Percentiles rank a stretch among this genome's conserved stretches.
Evolutionary conservation across 1,140 invertebrate species (phyloP).

Genomic region (Psilanteris sp.): DNA sequence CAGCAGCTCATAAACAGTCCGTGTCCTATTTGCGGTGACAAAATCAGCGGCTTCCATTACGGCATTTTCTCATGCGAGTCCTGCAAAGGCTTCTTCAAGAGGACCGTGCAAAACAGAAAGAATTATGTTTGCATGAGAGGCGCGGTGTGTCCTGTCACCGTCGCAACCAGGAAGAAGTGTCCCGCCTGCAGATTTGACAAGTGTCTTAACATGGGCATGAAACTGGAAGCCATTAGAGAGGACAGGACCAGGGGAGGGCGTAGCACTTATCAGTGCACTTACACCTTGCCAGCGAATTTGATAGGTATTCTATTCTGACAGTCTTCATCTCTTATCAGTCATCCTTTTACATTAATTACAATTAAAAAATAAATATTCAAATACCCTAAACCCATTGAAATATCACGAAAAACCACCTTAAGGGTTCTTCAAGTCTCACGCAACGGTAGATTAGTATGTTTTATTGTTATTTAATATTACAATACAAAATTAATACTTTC

Average conservation of each 20-base stretch:
- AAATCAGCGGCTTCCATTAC: slow-evolving; percentile 97
- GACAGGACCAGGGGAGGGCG: slow-evolving; percentile 96
- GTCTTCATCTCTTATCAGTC: no score
- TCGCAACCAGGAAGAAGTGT: slow-evolving; percentile 96
- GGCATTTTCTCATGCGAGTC: slow-evolving; percentile 98
- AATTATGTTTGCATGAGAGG: slow-evolving; percentile 96
- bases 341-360: no score
- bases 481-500: no score
- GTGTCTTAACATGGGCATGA: slow-evolving; percentile 97
- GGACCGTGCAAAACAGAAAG: slow-evolving; percentile 98
- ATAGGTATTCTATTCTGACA: slow-evolving; percentile 75
- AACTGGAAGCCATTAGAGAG: slow-evolving; percentile 96
- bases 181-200: slow-evolving; percentile 98
- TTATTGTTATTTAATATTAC: no score
- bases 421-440: no score
- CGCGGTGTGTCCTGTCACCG: slow-evolving; percentile 93
- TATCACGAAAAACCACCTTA: no score
- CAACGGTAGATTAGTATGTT: no score
- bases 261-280: slow-evolving; percentile 96
- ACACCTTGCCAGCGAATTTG: slow-evolving; percentile 87
- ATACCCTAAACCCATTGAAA: no score
- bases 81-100: slow-evolving; percentile 98
- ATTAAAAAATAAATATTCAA: no score
- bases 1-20: slow-evolving; percentile 91
- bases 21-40: slow-evolving; percentile 96